These are phyloP conservation scores for Ptychochromis oligacanthus DNA, from an alignment of 2,113 vertebrate genomes.

Conservation along the genomic window DNA sequence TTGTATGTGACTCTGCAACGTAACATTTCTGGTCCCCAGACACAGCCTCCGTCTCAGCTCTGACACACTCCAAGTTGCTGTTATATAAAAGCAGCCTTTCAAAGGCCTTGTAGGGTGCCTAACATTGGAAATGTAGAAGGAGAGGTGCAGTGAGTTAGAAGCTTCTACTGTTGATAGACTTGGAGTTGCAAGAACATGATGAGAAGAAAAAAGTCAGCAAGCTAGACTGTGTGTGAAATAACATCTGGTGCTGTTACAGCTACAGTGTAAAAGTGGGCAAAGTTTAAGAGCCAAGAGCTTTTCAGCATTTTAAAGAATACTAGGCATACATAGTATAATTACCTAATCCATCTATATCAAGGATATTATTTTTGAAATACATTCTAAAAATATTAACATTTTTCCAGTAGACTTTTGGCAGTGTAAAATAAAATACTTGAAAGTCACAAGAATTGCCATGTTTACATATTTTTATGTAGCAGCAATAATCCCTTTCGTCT, in stretches of 20 bases:
- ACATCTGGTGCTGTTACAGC: neutral
- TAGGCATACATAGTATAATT: neutral
- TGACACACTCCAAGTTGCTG: constrained; percentile 54
- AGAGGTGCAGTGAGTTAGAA: constrained; percentile 19
- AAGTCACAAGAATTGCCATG: too few relatives aligned
- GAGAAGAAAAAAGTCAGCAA: constrained; percentile 7
- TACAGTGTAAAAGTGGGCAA: neutral
- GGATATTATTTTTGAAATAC: neutral
- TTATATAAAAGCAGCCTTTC: constrained; percentile 56
- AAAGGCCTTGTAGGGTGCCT: constrained; percentile 34
- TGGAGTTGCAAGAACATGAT: neutral
- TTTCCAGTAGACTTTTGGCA: neutral
- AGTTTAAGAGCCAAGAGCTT: neutral
- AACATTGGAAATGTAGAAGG: constrained; percentile 11
- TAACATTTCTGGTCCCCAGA: constrained; percentile 36
- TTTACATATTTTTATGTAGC: neutral
- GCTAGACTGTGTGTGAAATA: neutral
- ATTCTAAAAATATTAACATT: neutral
- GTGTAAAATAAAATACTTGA: neutral
- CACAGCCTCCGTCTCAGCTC: constrained; percentile 22
- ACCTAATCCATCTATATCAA: neutral
- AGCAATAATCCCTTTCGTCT: neutral
- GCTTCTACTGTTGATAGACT: neutral
- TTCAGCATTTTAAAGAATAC: neutral
- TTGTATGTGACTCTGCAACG: constrained; percentile 48